These are phyloP conservation scores for Idaea aversata DNA, from an alignment of 2,888 invertebrate species.

Conservation along the genomic window DNA sequence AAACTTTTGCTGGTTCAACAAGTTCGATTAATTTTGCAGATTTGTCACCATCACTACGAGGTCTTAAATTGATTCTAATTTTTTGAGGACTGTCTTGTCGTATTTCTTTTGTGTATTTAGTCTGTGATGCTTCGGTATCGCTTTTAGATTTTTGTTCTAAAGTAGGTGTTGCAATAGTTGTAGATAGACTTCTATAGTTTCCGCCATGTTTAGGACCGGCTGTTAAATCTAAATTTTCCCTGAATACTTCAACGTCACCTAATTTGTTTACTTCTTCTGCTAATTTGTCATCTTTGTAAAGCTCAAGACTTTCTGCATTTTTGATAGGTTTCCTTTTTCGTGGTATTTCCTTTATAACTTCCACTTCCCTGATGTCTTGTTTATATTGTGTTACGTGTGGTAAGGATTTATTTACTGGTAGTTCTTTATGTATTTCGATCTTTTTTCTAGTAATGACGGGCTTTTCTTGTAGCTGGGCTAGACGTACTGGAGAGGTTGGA, in stretches of 20 bases:
- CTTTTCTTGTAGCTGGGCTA: slow-evolving; percentile 38
- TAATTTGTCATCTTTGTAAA: slow-evolving; percentile 67
- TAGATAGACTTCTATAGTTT: slow-evolving; percentile 60
- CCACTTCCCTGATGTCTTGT: slow-evolving; percentile 69
- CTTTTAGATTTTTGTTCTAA: slow-evolving; percentile 10
- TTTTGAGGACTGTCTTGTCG: slow-evolving; percentile 40
- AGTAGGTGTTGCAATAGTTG: slow-evolving; percentile 21
- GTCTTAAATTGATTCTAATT: slow-evolving; percentile 28
- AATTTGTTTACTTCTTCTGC: slow-evolving; percentile 68
- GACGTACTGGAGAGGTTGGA: slow-evolving; percentile 46
- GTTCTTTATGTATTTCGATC: slow-evolving; percentile 68
- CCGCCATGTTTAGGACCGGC: slow-evolving; percentile 70
- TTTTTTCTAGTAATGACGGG: slow-evolving; percentile 60
- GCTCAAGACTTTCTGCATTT: slow-evolving; percentile 52
- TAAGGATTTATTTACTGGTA: slow-evolving; percentile 56
- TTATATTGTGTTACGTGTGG: slow-evolving; percentile 64
- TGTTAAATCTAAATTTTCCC: slow-evolving; percentile 52
- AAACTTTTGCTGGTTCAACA: slow-evolving; percentile 30
- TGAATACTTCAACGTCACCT: slow-evolving; percentile 69
- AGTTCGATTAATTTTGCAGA: slow-evolving; percentile 45
- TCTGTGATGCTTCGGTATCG: slow-evolving; percentile 57
- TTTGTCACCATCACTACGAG: slow-evolving; percentile 31
- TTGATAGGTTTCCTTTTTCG: slow-evolving; percentile 41
- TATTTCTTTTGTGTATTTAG: slow-evolving; percentile 46
- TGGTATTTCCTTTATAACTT: slow-evolving; percentile 66